Evolutionary conservation across 2,113 vertebrate genomes (phyloP), one percentile per base, ranked within the genome.

Genomic region (Hippolais icterina): DNA sequence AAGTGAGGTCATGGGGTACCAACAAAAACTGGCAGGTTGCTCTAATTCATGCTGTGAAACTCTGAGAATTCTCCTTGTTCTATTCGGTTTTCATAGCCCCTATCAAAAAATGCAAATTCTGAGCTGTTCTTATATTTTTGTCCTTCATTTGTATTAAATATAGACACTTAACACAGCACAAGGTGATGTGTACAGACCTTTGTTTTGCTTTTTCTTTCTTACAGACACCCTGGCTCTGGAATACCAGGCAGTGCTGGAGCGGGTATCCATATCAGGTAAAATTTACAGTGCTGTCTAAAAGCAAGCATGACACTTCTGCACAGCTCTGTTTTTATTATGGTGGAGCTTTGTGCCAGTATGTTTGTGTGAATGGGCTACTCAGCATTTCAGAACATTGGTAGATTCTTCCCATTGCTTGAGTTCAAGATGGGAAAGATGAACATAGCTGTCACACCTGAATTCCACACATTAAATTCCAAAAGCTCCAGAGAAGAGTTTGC

Each of bases 241-340:
- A 99, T 97, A 99, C 99, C 81, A 99, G 98, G 93, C 98, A 99
- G 59, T 99, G 99, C 97, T 99, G 99, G 99, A 99, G 98, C 42
- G 99, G 99, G 94, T 99, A 99, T 80, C 99, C 99, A 10, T 99
- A 99, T 97, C 99, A 99, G 99, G 99, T 99, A 98, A 97, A 93
- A 79, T 39, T 52, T 59, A 35, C 22, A 87, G 29, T 52, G 29
- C 33, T 78, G 46, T 63, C 25, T 65, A 19, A 44, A 47, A 90
- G 3, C 50, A 33, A 89, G 22, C 7, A 25, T 28, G 25, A 63
- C n/a, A 53, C 56, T 49, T 93, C 52, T 77, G n/a, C 77, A 63
- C 52, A 89, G 37, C 20, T 69, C 53, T 57, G 9, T 31, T 69
- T 92, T 77, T 77, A 5, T 70, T 86, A 10, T 39, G 29, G 28